Base-by-base conservation (phyloP, 2,797 vertebrate genomes). In the Alosa sapidissima region DNA sequence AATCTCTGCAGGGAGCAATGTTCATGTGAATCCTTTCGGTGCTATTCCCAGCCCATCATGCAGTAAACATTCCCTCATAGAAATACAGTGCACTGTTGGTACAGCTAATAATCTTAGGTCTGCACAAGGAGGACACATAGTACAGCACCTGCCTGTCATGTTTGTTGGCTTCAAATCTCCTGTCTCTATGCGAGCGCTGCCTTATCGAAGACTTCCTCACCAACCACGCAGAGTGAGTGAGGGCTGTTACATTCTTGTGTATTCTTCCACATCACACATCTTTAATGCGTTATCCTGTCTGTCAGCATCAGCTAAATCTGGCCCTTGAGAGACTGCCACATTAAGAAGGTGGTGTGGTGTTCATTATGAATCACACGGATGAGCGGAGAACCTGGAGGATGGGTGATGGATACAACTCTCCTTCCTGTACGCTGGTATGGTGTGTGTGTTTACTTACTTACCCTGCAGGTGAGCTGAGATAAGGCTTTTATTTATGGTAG, bases 321-420 rank as follows among this genome's bases (percentile, higher is more conserved):
- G 41, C 19, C 41, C 36, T 3, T 16, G 41, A 47, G 72, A 78
- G 72, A 2, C 72, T 78, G 72, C 16, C 72, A 78, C 72, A 8
- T 78, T 21, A 19, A 21, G 36, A 21, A 78, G 72, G 41, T 45
- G 41, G 21, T 21, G 36, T 78, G 72, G 7, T 78, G 72, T 47
- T 47, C 72, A 78, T n/a, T 36, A 78, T 78, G 72, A 78, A 47
- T 78, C 72, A 78, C 72, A 41, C 72, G 21, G 41, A 47, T 45
- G 14, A 78, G 41, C 6, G 8, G 72, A 45, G 72, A 78, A 45
- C 5, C 14, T 47, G 72, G 16, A 78, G 72, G 72, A 28, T 19
- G 72, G 36, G 72, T 47, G 72, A 78, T 78, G 72, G 72, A 78
- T 78, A 33, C 14, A 16, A 5, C 33, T 19, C 13, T 41, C 41